Evolutionary conservation across 92 coral and sea anemone genomes (phyloP).

Genomic region (Epizoanthus fatuus): DNA sequence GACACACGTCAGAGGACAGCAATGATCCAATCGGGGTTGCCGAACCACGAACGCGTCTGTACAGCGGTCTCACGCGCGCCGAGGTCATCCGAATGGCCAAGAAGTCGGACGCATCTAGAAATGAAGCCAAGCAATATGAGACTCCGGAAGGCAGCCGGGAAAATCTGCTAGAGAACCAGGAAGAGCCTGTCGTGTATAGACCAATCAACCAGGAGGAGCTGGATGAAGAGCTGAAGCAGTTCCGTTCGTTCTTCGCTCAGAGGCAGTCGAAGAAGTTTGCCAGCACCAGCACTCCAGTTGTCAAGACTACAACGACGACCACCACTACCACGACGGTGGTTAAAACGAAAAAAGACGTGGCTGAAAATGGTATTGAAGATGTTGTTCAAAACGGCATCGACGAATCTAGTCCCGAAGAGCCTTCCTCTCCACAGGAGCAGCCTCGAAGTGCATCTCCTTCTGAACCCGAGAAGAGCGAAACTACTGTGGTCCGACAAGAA

Average conservation of each 20-base stretch:
- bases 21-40: slow-evolving; percentile 71
- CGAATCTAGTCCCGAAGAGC: slow-evolving; percentile 1
- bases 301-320: slow-evolving; percentile 23
- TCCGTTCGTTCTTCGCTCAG: slow-evolving; percentile 83
- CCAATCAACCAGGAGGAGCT: slow-evolving; percentile 78
- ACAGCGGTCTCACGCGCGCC: slow-evolving; percentile 84
- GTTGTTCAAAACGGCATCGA: slow-evolving; percentile 26
- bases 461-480: slow-evolving; percentile 8
- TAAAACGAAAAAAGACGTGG: slow-evolving; percentile 9
- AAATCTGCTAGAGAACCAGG: slow-evolving; percentile 50
- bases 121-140: slow-evolving; percentile 68
- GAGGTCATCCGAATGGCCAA: slow-evolving; percentile 94
- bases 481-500: slow-evolving; percentile 7
- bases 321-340: slow-evolving; percentile 32
- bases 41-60: slow-evolving; percentile 76
- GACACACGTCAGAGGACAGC: slow-evolving; percentile 45
- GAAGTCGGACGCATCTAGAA: slow-evolving; percentile 88
- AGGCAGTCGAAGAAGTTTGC: slow-evolving; percentile 47
- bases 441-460: neutral
- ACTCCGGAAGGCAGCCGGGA: slow-evolving; percentile 82
- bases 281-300: slow-evolving; percentile 20
- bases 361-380: slow-evolving; percentile 19
- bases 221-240: slow-evolving; percentile 82
- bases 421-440: slow-evolving; percentile 19
- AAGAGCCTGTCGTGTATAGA: slow-evolving; percentile 64